A percentile compares a stretch with the other conserved stretches of the same genome.
Conservation (phyloP, 30 jellyfish, hydroid and myxozoan genomes). For the Cassiopea andromeda region DNA sequence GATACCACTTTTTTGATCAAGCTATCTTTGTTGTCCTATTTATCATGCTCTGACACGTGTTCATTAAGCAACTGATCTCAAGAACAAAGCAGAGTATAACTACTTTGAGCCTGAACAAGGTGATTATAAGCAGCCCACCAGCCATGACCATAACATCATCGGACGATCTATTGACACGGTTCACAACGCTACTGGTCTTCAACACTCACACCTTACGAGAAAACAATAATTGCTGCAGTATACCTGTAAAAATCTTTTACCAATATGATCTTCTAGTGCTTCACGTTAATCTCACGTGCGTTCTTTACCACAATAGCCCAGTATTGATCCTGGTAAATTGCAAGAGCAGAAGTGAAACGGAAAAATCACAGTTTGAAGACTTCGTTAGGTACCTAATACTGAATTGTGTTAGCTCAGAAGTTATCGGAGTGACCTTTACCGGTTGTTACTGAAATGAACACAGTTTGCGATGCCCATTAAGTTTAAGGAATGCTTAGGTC, state of each 20-base stretch:
- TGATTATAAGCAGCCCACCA: neutral
- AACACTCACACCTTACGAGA: neutral
- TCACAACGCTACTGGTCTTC: neutral
- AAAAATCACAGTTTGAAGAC: no score
- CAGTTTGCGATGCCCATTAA: no score
- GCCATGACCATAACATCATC: neutral
- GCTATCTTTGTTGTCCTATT: neutral
- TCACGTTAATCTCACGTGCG: neutral
- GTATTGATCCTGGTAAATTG: no score
- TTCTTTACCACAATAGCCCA: neutral
- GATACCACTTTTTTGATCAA: neutral
- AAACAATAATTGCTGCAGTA: neutral
- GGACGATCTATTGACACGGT: conserved; percentile 10
- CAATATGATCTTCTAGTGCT: neutral
- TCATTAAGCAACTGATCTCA: neutral
- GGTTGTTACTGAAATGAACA: no score
- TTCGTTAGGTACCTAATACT: no score
- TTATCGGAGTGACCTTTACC: no score
- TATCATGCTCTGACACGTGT: conserved; percentile 1
- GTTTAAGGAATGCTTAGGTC: no score
- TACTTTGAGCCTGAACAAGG: neutral
- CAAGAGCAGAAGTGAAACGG: no score
- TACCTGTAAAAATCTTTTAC: neutral
- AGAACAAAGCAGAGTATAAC: neutral
- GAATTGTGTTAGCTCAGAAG: no score